These are phyloP conservation scores for Etheostoma spectabile DNA, from an alignment of 2,113 vertebrate genomes.

Conservation along the genomic window DNA sequence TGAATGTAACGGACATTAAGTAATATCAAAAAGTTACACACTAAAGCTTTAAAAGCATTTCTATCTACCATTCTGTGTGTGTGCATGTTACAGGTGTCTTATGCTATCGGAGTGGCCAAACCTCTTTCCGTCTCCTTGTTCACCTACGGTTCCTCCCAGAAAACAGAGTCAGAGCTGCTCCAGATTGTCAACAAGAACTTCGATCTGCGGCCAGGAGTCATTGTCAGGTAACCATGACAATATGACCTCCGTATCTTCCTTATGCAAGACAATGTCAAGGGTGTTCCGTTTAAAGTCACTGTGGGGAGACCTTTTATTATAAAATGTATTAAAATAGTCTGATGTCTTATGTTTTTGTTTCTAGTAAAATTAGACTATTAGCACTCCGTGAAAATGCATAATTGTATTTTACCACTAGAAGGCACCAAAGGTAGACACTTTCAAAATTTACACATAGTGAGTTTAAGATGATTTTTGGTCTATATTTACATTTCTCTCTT, in stretches of 20 bases:
- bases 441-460: background rate
- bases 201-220: constrained; percentile 95
- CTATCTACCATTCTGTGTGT: background rate
- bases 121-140: constrained; percentile 96
- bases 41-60: background rate
- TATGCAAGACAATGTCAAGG: background rate
- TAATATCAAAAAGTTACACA: too few species aligned
- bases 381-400: background rate
- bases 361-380: background rate
- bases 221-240: constrained; percentile 89
- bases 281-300: too few species aligned
- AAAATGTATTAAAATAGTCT: background rate
- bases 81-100: constrained; percentile 87
- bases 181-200: constrained; percentile 95
- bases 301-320: background rate
- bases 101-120: constrained; percentile 93
- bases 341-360: background rate
- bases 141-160: constrained; percentile 93
- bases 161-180: constrained; percentile 90
- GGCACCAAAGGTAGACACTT: constrained; percentile 3
- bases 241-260: background rate
- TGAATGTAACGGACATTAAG: too few species aligned
- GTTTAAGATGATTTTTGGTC: background rate
- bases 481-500: background rate
- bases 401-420: constrained; percentile 13